These are phyloP conservation scores for Bambusicola thoracicus DNA, from an alignment of 2,113 vertebrate genomes.

Conservation along the genomic window DNA sequence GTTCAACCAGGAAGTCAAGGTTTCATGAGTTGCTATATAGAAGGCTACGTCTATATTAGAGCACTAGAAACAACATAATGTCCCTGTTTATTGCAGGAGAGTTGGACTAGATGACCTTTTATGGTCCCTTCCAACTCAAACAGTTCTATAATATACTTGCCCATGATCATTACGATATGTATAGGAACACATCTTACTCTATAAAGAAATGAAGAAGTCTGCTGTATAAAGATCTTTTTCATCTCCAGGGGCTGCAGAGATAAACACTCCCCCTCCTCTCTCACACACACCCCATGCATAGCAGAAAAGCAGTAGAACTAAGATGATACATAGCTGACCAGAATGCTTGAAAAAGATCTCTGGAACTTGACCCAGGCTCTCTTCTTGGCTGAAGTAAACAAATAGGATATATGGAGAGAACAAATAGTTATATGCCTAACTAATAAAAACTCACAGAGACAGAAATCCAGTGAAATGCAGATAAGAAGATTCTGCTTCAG, in stretches of 20 bases:
- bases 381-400: background rate
- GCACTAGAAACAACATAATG: background rate
- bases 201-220: background rate
- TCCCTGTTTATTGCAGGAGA: no score
- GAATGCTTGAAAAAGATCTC: background rate
- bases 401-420: background rate
- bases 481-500: background rate
- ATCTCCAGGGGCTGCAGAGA: background rate
- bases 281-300: background rate
- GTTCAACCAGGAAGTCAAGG: background rate
- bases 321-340: background rate
- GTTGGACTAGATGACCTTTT: no score
- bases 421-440: background rate
- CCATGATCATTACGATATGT: background rate
- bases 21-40: background rate
- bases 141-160: background rate
- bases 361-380: background rate
- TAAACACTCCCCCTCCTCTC: background rate
- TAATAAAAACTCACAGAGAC: background rate
- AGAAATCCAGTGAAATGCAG: background rate
- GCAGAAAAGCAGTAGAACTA: slow-evolving; percentile 15
- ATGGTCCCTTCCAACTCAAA: no score
- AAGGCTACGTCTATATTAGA: background rate
- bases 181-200: background rate
- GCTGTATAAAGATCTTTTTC: background rate